Conservation (phyloP, 2,113 vertebrate genomes). For the Gopherus flavomarginatus region DNA sequence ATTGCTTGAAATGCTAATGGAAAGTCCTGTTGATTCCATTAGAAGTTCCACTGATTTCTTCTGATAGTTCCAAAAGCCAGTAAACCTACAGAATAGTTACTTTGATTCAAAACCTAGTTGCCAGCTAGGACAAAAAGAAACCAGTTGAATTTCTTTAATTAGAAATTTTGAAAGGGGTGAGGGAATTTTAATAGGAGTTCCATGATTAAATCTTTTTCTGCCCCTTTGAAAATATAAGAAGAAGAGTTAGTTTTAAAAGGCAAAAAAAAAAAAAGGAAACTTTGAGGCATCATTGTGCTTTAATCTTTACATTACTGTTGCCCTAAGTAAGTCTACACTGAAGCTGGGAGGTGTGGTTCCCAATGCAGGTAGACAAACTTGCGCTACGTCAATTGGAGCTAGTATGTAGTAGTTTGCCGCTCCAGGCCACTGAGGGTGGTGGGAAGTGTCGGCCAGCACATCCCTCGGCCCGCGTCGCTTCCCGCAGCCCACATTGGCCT, state of each 20-base stretch:
- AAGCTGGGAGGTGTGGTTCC: too few species aligned
- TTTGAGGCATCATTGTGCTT: neutral
- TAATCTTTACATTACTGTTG: neutral
- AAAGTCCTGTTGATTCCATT: conserved; percentile 27
- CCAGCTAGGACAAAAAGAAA: conserved; percentile 9
- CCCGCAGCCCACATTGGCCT: too few species aligned
- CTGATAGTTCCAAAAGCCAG: conserved; percentile 1
- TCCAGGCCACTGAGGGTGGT: too few species aligned
- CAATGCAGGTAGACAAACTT: too few species aligned
- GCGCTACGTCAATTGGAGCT: too few species aligned
- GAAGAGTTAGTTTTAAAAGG: neutral
- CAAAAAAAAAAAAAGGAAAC: neutral
- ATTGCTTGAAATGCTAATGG: conserved; percentile 33
- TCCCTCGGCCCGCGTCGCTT: too few species aligned
- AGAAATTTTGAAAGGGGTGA: neutral
- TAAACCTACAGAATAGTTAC: neutral
- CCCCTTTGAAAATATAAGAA: neutral
- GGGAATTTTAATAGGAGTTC: neutral
- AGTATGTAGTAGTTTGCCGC: too few species aligned
- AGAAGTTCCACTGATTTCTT: conserved; percentile 12
- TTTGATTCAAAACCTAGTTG: neutral
- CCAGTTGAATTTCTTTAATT: neutral
- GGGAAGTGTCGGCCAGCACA: too few species aligned
- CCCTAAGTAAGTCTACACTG: too few species aligned
- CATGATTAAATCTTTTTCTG: neutral